phyloP scores from a whole-genome alignment of 2,797 vertebrate genomes.

The Chelidonichthys spinosus region DNA sequence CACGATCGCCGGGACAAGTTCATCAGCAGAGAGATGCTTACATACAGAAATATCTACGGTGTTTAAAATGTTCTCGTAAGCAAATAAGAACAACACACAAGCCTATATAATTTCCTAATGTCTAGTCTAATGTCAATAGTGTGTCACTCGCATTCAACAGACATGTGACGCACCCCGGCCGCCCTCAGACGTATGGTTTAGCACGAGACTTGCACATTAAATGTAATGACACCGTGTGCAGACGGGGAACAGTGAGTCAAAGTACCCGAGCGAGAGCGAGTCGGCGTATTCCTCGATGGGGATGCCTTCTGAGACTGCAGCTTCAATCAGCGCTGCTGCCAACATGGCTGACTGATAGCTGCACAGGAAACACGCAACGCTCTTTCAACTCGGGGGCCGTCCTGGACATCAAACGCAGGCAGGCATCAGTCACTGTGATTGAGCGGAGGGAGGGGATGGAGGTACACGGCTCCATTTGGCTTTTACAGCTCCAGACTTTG shows the following conservation, averaged over 20 bases:
- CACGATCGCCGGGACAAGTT: constrained; percentile 13
- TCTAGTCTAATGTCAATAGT: constrained; percentile 18
- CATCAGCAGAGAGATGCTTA: background rate
- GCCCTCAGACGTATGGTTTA: constrained; percentile 32
- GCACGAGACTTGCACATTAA: constrained; percentile 35
- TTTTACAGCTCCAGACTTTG: constrained; percentile 31
- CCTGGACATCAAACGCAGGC: constrained; percentile 67
- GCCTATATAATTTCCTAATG: background rate
- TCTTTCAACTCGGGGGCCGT: constrained; percentile 67
- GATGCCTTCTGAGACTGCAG: constrained; percentile 33
- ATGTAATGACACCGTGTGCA: constrained; percentile 43
- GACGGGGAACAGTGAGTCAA: constrained; percentile 42
- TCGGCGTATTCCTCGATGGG: constrained; percentile 22
- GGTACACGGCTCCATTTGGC: constrained; percentile 16
- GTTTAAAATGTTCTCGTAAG: background rate
- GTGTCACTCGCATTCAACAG: constrained; percentile 24
- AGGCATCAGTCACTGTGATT: constrained; percentile 50
- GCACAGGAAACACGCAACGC: constrained; percentile 55
- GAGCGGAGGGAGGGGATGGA: constrained; percentile 25
- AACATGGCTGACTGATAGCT: constrained; percentile 57
- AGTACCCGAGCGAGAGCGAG: constrained; percentile 16
- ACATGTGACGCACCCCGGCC: constrained; percentile 33
- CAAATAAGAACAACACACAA: background rate
- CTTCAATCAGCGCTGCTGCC: constrained; percentile 56
- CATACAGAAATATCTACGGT: background rate